phyloP scores from a whole-genome alignment of 2,797 vertebrate genomes.

The Etheostoma nigrum region DNA sequence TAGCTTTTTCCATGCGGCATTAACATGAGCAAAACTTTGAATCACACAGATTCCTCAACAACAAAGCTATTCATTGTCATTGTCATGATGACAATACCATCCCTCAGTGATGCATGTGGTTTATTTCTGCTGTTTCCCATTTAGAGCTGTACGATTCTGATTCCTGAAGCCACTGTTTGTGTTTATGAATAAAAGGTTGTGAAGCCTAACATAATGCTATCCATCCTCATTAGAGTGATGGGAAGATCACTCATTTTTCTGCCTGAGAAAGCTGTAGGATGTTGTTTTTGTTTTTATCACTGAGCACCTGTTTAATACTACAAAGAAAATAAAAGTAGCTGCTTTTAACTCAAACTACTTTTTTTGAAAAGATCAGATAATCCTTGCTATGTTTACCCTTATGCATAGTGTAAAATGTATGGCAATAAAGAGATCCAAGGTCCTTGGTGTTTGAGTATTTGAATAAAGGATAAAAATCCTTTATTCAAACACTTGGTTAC shows the following conservation, averaged over 20 bases:
- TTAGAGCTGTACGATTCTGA: constrained; percentile 48
- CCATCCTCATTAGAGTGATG: constrained; percentile 69
- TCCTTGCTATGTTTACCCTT: not conserved
- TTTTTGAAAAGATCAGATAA: not conserved
- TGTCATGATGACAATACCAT: constrained; percentile 54
- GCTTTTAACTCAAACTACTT: constrained; percentile 2
- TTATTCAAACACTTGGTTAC: not conserved
- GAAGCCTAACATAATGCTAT: constrained; percentile 62
- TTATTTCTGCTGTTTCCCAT: constrained; percentile 59
- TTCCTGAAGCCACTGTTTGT: constrained; percentile 63
- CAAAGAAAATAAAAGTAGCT: constrained; percentile 15
- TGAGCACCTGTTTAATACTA: constrained; percentile 23
- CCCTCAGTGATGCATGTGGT: constrained; percentile 56
- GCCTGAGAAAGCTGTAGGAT: constrained; percentile 29
- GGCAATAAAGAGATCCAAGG: not conserved
- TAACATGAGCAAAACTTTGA: constrained; percentile 47
- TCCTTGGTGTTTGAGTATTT: not conserved
- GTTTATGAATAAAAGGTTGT: constrained; percentile 40
- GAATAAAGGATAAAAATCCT: not conserved
- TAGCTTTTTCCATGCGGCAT: constrained; percentile 2
- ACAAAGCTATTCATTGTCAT: constrained; percentile 55
- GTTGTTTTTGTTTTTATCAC: constrained; percentile 19
- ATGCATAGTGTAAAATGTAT: not conserved
- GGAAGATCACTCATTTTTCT: constrained; percentile 55
- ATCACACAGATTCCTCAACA: constrained; percentile 47